Percentiles rank a stretch among this genome's conserved stretches.
Evolutionary conservation across 1,140 invertebrate genomes (phyloP).

Genomic region (Aethina tumida): DNA sequence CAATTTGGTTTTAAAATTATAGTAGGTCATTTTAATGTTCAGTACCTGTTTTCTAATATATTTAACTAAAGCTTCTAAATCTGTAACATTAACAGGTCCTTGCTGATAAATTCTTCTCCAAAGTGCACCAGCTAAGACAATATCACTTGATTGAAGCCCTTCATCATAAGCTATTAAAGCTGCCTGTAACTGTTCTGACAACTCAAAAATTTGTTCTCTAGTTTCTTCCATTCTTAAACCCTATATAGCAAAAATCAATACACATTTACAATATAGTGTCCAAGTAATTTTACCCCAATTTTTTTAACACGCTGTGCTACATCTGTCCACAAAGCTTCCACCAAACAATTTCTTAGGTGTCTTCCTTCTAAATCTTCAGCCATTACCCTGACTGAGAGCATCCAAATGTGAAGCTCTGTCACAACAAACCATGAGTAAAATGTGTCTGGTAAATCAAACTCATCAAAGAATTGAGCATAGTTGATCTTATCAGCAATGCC

Average conservation of each 20-base stretch:
- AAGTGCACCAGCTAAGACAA: constrained; percentile 64
- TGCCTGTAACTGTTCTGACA: constrained; percentile 74
- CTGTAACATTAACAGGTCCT: constrained; percentile 47
- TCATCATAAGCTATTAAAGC: constrained; percentile 78
- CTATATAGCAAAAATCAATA: constrained; percentile 5
- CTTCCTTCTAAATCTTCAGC: constrained; percentile 61
- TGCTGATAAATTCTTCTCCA: constrained; percentile 70
- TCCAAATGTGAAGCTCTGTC: constrained; percentile 79
- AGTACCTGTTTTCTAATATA: constrained; percentile 62
- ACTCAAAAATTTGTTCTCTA: constrained; percentile 45
- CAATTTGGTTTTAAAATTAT: not conserved
- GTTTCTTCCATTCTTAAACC: constrained; percentile 45
- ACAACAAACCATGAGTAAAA: constrained; percentile 76
- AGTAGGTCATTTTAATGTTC: not conserved
- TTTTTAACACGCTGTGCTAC: constrained; percentile 57
- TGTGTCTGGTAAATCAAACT: constrained; percentile 63
- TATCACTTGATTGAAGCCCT: constrained; percentile 63
- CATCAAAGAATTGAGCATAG: constrained; percentile 50
- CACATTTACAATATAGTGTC: not conserved
- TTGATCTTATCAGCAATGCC: constrained; percentile 49
- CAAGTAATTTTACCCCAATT: constrained; percentile 44
- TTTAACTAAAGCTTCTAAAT: constrained; percentile 55
- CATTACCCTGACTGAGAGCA: constrained; percentile 66
- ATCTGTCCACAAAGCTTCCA: constrained; percentile 76
- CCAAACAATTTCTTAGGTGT: constrained; percentile 57